phyloP scores from a whole-genome alignment of 1,140 invertebrate species.

The Chrysomallon squamiferum region DNA sequence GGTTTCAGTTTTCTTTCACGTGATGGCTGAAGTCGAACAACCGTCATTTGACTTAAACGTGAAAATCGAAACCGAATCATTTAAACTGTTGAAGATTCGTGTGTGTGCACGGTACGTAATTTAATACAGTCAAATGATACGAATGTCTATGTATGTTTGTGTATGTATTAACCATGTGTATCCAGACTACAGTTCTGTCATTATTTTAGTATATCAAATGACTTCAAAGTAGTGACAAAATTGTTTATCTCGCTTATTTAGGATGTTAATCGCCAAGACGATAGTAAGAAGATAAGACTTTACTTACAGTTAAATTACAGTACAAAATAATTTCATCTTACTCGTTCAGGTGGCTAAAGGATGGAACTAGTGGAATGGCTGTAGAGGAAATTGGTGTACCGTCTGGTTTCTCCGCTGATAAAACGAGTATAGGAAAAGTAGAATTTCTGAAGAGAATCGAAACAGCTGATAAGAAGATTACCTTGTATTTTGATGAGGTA shows the following conservation, averaged over 20 bases:
- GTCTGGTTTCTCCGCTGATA: constrained; percentile 46
- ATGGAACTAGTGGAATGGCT: constrained; percentile 48
- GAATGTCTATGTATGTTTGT: no score
- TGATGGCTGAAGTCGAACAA: constrained; percentile 88
- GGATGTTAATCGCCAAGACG: neutral
- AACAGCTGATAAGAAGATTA: constrained; percentile 77
- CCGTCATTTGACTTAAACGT: constrained; percentile 84
- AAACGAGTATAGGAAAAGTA: constrained; percentile 30
- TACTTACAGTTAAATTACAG: neutral
- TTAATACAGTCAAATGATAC: neutral
- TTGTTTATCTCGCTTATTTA: neutral
- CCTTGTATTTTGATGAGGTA: constrained; percentile 80
- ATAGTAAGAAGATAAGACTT: neutral
- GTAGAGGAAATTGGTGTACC: constrained; percentile 52
- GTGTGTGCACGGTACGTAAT: no score
- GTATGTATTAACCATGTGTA: no score
- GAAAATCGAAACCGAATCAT: no score
- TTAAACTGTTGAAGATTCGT: no score
- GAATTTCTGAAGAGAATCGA: constrained; percentile 79
- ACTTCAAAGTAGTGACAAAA: neutral
- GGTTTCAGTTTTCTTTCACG: constrained; percentile 81
- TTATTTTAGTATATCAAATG: no score
- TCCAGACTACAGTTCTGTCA: no score
- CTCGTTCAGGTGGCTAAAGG: constrained; percentile 40
- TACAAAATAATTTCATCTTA: no score